A percentile compares a stretch with the other conserved stretches of the same genome.
These are phyloP conservation scores for Arctia plantaginis DNA, from an alignment of 2,888 invertebrate species.

Conservation along the genomic window DNA sequence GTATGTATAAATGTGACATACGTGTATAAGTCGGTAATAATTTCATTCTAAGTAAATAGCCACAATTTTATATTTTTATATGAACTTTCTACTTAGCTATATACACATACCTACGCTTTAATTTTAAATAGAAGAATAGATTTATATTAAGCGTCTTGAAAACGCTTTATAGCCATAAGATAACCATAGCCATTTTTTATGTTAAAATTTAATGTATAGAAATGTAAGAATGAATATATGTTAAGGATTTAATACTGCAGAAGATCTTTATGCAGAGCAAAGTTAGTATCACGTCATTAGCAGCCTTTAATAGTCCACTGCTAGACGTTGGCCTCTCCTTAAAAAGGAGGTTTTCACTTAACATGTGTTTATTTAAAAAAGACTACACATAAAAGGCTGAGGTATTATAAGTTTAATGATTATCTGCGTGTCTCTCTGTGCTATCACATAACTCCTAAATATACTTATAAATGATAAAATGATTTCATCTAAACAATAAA, in stretches of 20 bases:
- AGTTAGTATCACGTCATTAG: not conserved
- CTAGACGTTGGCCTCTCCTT: too few relatives aligned
- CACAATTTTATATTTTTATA: not conserved
- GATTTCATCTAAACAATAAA: not conserved
- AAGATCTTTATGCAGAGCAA: not conserved
- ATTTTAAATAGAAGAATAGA: not conserved
- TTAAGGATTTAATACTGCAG: not conserved
- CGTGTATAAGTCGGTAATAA: not conserved
- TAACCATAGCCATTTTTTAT: not conserved
- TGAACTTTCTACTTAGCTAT: not conserved
- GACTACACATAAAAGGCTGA: not conserved
- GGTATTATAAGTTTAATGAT: too few relatives aligned
- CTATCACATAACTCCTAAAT: not conserved
- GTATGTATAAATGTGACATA: not conserved
- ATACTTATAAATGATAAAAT: not conserved
- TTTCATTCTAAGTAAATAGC: not conserved
- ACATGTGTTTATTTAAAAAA: too few relatives aligned
- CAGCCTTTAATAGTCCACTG: too few relatives aligned
- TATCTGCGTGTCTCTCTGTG: too few relatives aligned
- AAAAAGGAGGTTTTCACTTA: not conserved
- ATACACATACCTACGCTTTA: not conserved
- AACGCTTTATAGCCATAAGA: not conserved
- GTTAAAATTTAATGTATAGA: not conserved
- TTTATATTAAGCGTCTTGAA: not conserved
- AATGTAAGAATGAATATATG: not conserved